Conservation (phyloP, 2,113 vertebrate genomes). For the Illadopsis cleaveri region DNA sequence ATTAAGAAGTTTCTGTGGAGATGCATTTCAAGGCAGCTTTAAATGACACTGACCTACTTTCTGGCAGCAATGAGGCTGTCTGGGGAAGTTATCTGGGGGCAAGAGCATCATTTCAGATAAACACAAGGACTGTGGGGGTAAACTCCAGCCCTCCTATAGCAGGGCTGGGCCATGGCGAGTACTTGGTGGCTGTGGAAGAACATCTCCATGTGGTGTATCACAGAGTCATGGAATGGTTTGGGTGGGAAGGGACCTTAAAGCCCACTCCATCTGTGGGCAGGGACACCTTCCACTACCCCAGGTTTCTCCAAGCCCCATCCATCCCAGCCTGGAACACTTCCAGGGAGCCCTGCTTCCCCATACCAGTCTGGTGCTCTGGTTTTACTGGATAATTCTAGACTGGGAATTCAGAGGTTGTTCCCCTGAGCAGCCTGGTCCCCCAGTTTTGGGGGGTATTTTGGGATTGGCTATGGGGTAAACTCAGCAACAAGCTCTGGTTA, state of each 20-base stretch:
- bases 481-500: not conserved
- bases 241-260: not conserved
- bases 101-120: not conserved
- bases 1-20: constrained; percentile 53
- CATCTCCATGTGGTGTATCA: rapidly evolving
- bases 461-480: not conserved
- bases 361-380: not conserved
- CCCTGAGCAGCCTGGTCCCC: not conserved
- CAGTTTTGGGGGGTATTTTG: not conserved
- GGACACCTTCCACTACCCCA: not conserved
- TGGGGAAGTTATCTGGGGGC: constrained; percentile 21
- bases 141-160: not conserved
- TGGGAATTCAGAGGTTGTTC: not conserved
- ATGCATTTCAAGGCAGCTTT: constrained; percentile 48
- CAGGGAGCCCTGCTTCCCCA: not conserved
- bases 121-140: not conserved
- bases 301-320: rapidly evolving
- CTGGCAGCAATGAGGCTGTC: not conserved
- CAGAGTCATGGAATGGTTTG: not conserved
- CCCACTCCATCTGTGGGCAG: not conserved
- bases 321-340: not conserved
- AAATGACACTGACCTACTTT: constrained; percentile 63
- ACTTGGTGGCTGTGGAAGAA: not conserved
- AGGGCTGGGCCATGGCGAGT: not conserved
- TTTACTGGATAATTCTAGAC: not conserved